Evolutionary conservation across 2,888 invertebrate species (phyloP).

Genomic region (Parapristionchus giblindavisi): DNA sequence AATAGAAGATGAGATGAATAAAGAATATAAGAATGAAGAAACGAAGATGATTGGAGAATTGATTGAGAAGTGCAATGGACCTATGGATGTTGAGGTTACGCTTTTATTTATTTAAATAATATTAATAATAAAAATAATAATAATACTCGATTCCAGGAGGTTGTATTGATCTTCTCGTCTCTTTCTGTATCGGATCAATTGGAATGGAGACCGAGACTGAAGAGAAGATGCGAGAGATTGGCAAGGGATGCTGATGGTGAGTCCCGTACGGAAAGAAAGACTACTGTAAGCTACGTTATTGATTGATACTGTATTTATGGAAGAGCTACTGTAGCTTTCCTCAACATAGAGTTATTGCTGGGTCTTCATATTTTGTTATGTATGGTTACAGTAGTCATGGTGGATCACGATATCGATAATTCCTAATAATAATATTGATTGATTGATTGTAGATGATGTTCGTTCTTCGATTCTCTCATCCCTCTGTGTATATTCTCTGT

Average conservation of each 20-base stretch:
- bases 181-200: conserved; percentile 8
- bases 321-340: too few relatives aligned
- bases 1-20: conserved; percentile 17
- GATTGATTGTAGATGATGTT: background rate
- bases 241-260: conserved; percentile 14
- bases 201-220: conserved; percentile 33
- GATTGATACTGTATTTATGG: too few relatives aligned
- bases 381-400: too few relatives aligned
- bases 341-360: too few relatives aligned
- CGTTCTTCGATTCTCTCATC: background rate
- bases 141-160: background rate
- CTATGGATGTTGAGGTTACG: conserved; percentile 1
- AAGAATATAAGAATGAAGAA: background rate
- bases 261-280: background rate
- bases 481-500: conserved; percentile 9
- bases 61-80: conserved; percentile 3
- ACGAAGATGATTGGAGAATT: conserved; percentile 9
- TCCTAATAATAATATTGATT: too few relatives aligned
- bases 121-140: too few relatives aligned
- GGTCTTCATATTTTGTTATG: too few relatives aligned
- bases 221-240: conserved; percentile 27
- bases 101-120: too few relatives aligned
- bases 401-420: too few relatives aligned
- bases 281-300: too few relatives aligned
- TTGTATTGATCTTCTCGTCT: conserved; percentile 4